Evolutionary conservation across 2,888 invertebrate genomes (phyloP).

Genomic region (Neoscelio sp.): DNA sequence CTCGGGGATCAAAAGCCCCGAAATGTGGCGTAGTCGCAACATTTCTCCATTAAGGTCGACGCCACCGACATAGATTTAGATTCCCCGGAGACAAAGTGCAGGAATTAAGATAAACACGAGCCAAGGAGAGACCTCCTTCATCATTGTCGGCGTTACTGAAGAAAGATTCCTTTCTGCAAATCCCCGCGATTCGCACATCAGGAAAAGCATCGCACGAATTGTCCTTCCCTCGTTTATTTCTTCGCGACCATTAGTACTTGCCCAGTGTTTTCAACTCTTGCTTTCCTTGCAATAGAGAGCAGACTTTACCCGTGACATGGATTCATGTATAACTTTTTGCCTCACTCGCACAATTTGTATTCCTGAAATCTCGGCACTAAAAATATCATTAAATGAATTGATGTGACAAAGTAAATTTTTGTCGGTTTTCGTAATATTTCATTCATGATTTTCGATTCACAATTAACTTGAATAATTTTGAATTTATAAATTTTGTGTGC

Average conservation of each 20-base stretch:
- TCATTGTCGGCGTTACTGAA: conserved; percentile 80
- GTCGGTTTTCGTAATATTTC: too few species aligned
- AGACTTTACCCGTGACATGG: conserved; percentile 18
- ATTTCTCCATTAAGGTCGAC: conserved; percentile 75
- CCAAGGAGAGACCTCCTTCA: conserved; percentile 73
- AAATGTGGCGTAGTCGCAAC: conserved; percentile 55
- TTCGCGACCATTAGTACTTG: conserved; percentile 43
- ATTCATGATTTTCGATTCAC: too few species aligned
- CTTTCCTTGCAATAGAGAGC: conserved; percentile 7
- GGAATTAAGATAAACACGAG: conserved; percentile 80
- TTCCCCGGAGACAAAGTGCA: conserved; percentile 74
- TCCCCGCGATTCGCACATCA: conserved; percentile 54
- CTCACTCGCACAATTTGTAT: conserved; percentile 6
- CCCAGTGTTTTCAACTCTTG: conserved; percentile 31
- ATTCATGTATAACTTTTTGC: conserved; percentile 31
- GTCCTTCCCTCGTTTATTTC: conserved; percentile 57
- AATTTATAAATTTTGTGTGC: too few species aligned
- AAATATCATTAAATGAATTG: too few species aligned
- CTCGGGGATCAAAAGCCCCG: conserved; percentile 6
- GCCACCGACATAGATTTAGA: conserved; percentile 64
- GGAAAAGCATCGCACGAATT: conserved; percentile 60
- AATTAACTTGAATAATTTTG: too few species aligned
- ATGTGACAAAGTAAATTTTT: too few species aligned
- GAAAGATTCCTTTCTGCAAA: conserved; percentile 69
- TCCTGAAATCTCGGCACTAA: conserved; percentile 3